Conservation (phyloP, 2,888 invertebrate genomes). For the Aphodius granarius region DNA sequence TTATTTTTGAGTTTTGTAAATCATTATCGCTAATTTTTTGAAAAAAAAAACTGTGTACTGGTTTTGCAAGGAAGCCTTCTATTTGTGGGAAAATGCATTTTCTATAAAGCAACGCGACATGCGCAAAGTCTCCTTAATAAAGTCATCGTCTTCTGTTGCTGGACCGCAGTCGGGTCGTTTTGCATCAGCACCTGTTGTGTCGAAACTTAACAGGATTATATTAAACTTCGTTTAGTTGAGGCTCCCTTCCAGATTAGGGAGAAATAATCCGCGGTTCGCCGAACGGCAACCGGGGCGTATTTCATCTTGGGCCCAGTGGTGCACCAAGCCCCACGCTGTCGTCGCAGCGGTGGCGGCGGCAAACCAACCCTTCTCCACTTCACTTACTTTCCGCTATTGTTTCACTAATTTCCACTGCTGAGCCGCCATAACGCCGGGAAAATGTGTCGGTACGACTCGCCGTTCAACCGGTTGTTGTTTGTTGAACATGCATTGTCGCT, state of each 20-base stretch:
- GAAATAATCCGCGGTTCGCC: constrained; percentile 33
- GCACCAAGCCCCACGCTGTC: neutral
- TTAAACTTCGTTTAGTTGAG: constrained; percentile 39
- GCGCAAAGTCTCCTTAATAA: constrained; percentile 1
- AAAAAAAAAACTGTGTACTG: no score
- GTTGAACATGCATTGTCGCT: constrained; percentile 13
- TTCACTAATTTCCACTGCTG: constrained; percentile 36
- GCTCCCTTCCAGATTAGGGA: constrained; percentile 33
- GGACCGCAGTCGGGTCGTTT: constrained; percentile 18
- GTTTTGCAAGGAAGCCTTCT: no score
- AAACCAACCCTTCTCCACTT: neutral
- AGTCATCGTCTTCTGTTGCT: constrained; percentile 2
- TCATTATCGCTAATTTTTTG: no score
- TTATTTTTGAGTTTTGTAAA: no score
- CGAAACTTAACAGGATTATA: constrained; percentile 39
- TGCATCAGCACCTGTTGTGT: constrained; percentile 39
- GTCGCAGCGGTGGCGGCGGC: neutral
- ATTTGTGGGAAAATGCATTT: no score
- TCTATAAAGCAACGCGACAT: neutral
- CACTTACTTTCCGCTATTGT: constrained; percentile 35
- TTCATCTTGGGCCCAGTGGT: constrained; percentile 24
- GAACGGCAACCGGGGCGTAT: constrained; percentile 26
- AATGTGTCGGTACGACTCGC: neutral
- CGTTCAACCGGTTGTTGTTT: neutral
- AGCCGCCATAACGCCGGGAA: neutral